A percentile compares a stretch with the other conserved stretches of the same genome.
Evolutionary conservation across 2,797 vertebrate genomes (phyloP).

Genomic region (Leucoraja ocellata): DNA sequence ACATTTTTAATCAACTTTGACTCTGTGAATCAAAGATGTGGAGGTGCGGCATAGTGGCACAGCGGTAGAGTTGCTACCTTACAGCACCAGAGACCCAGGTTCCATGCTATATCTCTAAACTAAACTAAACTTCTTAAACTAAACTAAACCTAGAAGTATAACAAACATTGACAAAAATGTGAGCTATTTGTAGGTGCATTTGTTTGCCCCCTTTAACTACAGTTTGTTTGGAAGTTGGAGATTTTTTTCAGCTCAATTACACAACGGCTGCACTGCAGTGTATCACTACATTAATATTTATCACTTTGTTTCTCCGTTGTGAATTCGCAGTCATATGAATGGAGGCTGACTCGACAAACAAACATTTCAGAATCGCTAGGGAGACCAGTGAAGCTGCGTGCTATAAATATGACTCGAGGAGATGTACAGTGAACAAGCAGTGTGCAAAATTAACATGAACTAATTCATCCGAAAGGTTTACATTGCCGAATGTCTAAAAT

Average conservation of each 20-base stretch:
- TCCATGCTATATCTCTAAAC: too few relatives aligned
- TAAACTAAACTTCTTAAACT: too few relatives aligned
- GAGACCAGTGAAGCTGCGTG: background rate
- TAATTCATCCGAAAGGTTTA: background rate
- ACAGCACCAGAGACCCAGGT: too few relatives aligned
- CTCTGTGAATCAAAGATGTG: too few relatives aligned
- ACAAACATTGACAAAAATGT: background rate
- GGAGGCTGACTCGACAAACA: background rate
- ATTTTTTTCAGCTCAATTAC: background rate
- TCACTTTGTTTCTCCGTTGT: background rate
- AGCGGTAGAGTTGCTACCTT: too few relatives aligned
- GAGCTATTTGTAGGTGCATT: background rate
- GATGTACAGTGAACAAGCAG: background rate
- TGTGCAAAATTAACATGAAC: background rate
- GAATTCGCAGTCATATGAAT: background rate
- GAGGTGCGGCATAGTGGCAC: too few relatives aligned
- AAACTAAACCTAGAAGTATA: background rate
- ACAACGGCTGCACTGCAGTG: background rate
- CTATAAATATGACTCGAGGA: background rate
- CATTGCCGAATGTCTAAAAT: background rate
- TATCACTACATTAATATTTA: background rate
- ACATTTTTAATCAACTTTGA: too few relatives aligned
- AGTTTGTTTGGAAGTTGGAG: background rate
- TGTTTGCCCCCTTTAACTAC: background rate
- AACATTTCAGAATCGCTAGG: background rate